Base-by-base conservation (phyloP, 2,888 invertebrate species). In the Drosophila melanosoma region DNA sequence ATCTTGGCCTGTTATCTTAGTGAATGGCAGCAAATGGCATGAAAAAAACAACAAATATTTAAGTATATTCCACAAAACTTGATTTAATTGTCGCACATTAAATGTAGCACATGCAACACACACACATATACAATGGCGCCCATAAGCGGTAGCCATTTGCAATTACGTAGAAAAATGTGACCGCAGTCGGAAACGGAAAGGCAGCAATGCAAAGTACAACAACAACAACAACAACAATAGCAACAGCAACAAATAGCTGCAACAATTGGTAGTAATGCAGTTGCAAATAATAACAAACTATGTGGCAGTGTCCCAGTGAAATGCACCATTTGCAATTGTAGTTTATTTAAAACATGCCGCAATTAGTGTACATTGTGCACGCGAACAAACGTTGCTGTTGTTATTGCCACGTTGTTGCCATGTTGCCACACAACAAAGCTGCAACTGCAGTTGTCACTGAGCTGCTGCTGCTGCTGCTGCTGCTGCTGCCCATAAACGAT, bases 311-410 rank as follows among this genome's bases (percentile, higher is more conserved):
- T 74, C 49, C 23, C 56, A 59, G 38, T 57, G 83, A 76, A 87
- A 85, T 89, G 89, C 89, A 89, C 87, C 85, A 85, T 85, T 85
- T 84, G 87, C 85, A 85, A 85, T 89, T 87, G 86, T 87, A 85
- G 88, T 82, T 87, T 89, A 87, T 87, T 87, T 89, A 82, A 87
- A 76, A 79, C 79, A 87, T 83, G 74, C 88, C 88, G 82, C 90
- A 87, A 89, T 87, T 87, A 87, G 89, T 86, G 79, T 78, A 53
- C 75, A 82, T 80, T 80, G 68, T 67, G 76, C 81, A 82, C 83
- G 81, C 81, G 64, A 82, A 58, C 69, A 64, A 69, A 63, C 66
- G 42, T 32, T 42, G 20, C 17, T 33, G 23, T 48, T 38, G 51
- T 48, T 45, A 23, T 23, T 69, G 69, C 54, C 81, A 48, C 42